A percentile compares a stretch with the other conserved stretches of the same genome.
Evolutionary conservation across 2,113 vertebrate genomes (phyloP).

Genomic region (Baryphthengus martii): DNA sequence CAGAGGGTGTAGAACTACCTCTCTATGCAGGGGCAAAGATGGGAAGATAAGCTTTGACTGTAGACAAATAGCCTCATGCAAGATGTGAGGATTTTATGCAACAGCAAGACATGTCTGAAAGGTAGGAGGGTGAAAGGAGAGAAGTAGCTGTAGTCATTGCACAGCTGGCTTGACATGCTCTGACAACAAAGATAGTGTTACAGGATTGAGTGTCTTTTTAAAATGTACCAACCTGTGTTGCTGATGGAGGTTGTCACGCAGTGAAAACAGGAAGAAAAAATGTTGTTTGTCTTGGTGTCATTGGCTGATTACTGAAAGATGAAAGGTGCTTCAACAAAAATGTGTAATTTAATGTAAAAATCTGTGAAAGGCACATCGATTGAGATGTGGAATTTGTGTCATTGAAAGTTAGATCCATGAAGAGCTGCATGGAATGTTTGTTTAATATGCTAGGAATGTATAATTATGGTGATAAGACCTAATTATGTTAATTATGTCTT

Average conservation of each 20-base stretch:
- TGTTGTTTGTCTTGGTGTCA: neutral
- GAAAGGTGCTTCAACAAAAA: neutral
- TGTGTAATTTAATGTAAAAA: neutral
- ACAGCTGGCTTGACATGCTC: constrained; percentile 43
- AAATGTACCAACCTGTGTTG: neutral
- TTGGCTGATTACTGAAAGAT: neutral
- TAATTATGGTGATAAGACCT: constrained; percentile 1
- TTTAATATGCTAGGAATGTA: neutral
- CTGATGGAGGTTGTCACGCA: neutral
- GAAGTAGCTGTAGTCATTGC: constrained; percentile 32
- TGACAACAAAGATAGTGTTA: constrained; percentile 65
- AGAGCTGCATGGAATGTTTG: neutral
- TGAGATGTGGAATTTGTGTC: neutral
- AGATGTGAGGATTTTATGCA: constrained; percentile 40
- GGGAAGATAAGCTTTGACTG: constrained; percentile 42
- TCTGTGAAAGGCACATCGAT: neutral
- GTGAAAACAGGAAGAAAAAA: neutral
- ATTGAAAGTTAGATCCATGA: neutral
- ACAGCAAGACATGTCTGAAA: constrained; percentile 87
- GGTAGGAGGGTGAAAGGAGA: constrained; percentile 76
- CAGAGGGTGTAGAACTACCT: neutral
- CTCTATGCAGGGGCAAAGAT: neutral
- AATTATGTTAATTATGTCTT: constrained; percentile 44
- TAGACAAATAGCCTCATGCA: constrained; percentile 50
- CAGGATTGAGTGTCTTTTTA: constrained; percentile 61